Conservation (phyloP, 2,113 vertebrate species). For the Echinops telfairi region DNA sequence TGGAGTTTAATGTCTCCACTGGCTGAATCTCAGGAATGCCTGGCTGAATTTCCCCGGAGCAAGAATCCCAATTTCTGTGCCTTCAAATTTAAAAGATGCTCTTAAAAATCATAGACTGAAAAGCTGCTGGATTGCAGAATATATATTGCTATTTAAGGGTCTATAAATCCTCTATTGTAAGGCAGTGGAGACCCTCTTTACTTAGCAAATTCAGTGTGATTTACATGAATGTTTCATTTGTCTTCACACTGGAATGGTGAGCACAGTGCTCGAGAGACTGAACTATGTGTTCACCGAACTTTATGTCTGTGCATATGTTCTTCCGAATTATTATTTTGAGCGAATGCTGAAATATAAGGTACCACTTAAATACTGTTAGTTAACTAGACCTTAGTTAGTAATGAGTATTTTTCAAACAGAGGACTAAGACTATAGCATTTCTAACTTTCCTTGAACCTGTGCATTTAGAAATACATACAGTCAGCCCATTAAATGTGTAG, state of each 20-base stretch:
- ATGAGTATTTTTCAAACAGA: slow-evolving; percentile 18
- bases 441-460: slow-evolving; percentile 15
- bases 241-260: not conserved
- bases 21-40: not conserved
- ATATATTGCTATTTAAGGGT: slow-evolving; percentile 5
- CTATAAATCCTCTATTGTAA: not conserved
- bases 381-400: not conserved
- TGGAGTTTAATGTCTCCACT: not conserved
- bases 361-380: not conserved
- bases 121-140: not conserved
- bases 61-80: slow-evolving; percentile 29
- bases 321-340: not conserved
- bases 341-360: not conserved
- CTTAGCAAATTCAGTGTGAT: not conserved
- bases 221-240: not conserved
- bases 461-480: not conserved
- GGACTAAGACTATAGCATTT: not conserved
- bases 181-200: not conserved
- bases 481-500: not conserved
- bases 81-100: slow-evolving; percentile 16
- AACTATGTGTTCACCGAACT: not conserved
- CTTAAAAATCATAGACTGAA: slow-evolving; percentile 10
- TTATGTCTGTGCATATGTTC: not conserved
- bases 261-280: not conserved
- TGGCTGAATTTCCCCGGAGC: not conserved